phyloP scores from a whole-genome alignment of 1,140 invertebrate species.

The Homalodisca vitripennis region DNA sequence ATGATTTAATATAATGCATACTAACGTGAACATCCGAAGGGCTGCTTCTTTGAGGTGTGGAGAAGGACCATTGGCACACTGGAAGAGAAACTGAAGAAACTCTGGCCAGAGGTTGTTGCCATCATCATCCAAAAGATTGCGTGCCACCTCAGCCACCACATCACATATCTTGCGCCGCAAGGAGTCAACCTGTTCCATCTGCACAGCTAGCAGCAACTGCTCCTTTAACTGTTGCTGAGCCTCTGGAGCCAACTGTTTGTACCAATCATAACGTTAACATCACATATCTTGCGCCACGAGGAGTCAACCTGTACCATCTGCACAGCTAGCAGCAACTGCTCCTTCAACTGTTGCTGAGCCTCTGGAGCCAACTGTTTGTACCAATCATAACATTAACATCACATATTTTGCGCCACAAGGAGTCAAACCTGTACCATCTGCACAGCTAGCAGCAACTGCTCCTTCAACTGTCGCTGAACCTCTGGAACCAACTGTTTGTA shows the following conservation, averaged over 20 bases:
- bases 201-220: constrained; percentile 80
- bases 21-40: constrained; percentile 90
- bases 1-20: no score
- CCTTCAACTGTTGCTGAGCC: constrained; percentile 78
- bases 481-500: no score
- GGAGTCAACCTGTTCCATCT: constrained; percentile 73
- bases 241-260: constrained; percentile 69
- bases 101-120: constrained; percentile 97
- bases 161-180: constrained; percentile 93
- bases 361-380: constrained; percentile 70
- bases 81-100: constrained; percentile 94
- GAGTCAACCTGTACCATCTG: constrained; percentile 75
- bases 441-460: no score
- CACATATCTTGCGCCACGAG: constrained; percentile 89
- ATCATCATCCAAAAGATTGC: constrained; percentile 95
- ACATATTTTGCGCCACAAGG: no score
- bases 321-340: constrained; percentile 80
- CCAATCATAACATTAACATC: constrained; percentile 5
- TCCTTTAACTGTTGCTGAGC: constrained; percentile 80
- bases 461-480: constrained; percentile 78
- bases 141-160: constrained; percentile 88
- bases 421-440: no score
- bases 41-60: constrained; percentile 88
- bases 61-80: constrained; percentile 82
- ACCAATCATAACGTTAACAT: constrained; percentile 61